Evolutionary conservation across 2,113 vertebrate species (phyloP), one percentile per base, ranked within the genome.

Genomic region (Gasterosteus nipponicus): DNA sequence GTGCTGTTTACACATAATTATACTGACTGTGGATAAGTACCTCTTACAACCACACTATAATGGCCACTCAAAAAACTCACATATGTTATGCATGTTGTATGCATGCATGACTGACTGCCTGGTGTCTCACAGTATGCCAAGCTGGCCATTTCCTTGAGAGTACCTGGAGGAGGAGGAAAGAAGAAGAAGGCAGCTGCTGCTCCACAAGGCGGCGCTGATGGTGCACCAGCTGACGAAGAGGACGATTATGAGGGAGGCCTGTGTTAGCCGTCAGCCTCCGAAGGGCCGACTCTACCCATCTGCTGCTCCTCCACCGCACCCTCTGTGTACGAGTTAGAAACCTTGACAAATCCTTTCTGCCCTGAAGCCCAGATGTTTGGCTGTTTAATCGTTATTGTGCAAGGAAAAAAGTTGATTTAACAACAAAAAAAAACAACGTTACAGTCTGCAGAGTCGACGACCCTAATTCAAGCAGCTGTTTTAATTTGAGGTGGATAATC

Each of bases 211-310:
- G 95, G 94, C 35, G 88, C 90, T 35, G 89, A 90, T 10, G 94
- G 92, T 0, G 86, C 92, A 0, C 84, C 91, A 2, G 92, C 93
- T 0, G 95, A 96, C 6, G 96, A 99, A 2, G 96, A 96, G 1
- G 96, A 97, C 4, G 97, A 99, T 44, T 99, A 99, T n/a, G 96
- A 96, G 29, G 97, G 98, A 65, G 98, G 98, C 59, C 91, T 99
- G 0, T 99, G 98, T 94, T 99, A 98, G 85, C 77, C 76, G 7
- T 64, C 76, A n/a, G 33, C 19, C 66, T 68, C 54, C 61, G 7
- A 19, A 47, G 33, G 10, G 39, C 10, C 60, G 2, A 71, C 51
- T 59, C 69, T 10, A 44, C 57, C 60, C 59, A 54, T 53, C 53
- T 56, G 18, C 64, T 63, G 65, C 75, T 44, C 19, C 66, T 35